A percentile compares a stretch with the other conserved stretches of the same genome.
These are phyloP conservation scores for Oscheius sp. DNA, from an alignment of 2,888 invertebrate genomes.

Conservation along the genomic window DNA sequence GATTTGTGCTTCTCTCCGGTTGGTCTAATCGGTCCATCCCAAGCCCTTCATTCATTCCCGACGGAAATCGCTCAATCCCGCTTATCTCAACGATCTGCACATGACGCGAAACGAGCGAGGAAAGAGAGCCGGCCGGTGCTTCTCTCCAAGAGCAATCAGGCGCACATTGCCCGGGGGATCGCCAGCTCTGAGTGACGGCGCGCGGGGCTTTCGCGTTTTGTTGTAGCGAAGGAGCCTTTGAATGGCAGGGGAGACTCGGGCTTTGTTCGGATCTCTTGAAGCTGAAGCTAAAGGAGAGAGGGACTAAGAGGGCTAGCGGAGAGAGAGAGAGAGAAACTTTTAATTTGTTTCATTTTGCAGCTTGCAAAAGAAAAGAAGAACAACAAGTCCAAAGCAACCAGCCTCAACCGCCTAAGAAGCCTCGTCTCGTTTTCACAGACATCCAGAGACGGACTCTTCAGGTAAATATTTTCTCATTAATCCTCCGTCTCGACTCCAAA, in stretches of 20 bases:
- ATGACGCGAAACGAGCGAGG: slow-evolving; percentile 14
- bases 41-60: not conserved
- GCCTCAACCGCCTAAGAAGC: slow-evolving; percentile 80
- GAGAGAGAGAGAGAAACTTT: not conserved
- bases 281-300: slow-evolving; percentile 6
- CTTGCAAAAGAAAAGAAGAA: slow-evolving; percentile 68
- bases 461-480: slow-evolving; percentile 10
- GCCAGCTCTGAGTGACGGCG: slow-evolving; percentile 21
- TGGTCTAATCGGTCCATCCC: too few species aligned
- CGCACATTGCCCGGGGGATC: slow-evolving; percentile 27
- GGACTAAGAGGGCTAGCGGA: not conserved
- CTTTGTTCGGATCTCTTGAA: slow-evolving; percentile 17
- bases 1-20: too few species aligned
- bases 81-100: slow-evolving; percentile 21
- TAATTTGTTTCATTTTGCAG: slow-evolving; percentile 48
- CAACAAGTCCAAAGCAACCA: slow-evolving; percentile 26
- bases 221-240: slow-evolving; percentile 3
- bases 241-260: not conserved
- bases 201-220: slow-evolving; percentile 7
- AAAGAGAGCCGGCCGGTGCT: slow-evolving; percentile 2
- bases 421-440: slow-evolving; percentile 99
- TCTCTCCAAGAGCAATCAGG: slow-evolving; percentile 23
- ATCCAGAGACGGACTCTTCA: slow-evolving; percentile 98
- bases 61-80: slow-evolving; percentile 14
- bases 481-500: too few species aligned